Conservation (phyloP, 2,113 vertebrate species). For the Oncorhynchus tshawytscha region DNA sequence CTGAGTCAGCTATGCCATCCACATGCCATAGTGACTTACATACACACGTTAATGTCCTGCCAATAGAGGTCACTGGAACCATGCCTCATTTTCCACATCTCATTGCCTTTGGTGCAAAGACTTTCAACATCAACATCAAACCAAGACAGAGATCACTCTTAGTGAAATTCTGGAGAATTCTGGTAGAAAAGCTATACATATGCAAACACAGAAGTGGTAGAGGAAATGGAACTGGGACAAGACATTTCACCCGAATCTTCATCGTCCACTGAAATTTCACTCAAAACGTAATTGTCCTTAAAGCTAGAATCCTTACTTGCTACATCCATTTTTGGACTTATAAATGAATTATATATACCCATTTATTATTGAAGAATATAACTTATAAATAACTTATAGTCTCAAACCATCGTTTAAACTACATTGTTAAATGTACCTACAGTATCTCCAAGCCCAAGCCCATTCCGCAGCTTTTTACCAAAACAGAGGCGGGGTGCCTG, state of each 20-base stretch:
- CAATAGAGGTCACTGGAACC: conserved; percentile 13
- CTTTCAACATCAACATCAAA: background rate
- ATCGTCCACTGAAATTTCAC: background rate
- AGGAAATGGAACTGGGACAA: conserved; percentile 42
- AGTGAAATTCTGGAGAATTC: no score
- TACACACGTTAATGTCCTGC: conserved; percentile 30
- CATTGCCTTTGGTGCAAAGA: background rate
- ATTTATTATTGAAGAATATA: no score
- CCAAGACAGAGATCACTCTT: background rate
- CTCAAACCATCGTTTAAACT: no score
- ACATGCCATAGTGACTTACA: conserved; percentile 11
- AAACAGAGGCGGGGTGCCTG: no score
- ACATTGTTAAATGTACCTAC: no score
- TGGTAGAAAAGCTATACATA: background rate
- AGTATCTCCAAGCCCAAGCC: no score
- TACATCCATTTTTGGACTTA: no score
- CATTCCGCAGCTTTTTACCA: no score
- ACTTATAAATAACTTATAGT: no score
- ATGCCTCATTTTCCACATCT: conserved; percentile 37
- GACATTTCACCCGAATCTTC: conserved; percentile 61
- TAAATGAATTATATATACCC: no score
- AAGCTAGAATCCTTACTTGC: no score
- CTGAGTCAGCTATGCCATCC: conserved; percentile 47
- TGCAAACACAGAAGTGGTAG: background rate
- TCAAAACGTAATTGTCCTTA: no score